Conservation (phyloP, 2,797 vertebrate genomes). For the Scolopax bukidnonensis region DNA sequence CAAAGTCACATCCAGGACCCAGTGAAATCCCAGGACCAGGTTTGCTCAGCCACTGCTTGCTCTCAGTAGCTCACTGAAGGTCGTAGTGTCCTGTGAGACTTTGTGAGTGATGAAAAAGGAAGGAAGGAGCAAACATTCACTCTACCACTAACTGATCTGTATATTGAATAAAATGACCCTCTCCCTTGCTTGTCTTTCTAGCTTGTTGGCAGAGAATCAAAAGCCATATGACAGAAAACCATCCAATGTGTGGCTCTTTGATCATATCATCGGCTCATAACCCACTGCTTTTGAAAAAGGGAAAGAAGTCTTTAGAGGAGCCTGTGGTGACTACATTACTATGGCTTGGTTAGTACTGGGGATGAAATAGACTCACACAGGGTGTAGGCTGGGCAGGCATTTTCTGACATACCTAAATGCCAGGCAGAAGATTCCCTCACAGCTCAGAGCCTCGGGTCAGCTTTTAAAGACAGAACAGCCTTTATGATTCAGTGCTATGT, state of each 20-base stretch:
- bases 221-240: background rate
- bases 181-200: background rate
- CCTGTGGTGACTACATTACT: background rate
- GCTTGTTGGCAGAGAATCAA: background rate
- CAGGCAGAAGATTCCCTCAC: background rate
- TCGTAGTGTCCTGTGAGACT: background rate
- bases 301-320: background rate
- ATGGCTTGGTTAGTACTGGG: background rate
- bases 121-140: background rate
- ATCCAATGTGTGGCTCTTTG: background rate
- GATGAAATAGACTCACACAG: background rate
- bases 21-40: background rate
- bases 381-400: background rate
- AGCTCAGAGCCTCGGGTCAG: background rate
- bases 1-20: background rate
- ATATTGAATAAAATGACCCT: background rate
- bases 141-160: background rate
- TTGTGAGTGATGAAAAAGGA: background rate
- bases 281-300: background rate
- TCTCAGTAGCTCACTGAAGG: background rate
- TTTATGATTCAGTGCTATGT: slow-evolving; percentile 10
- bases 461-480: slow-evolving; percentile 29
- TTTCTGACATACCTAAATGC: background rate
- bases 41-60: background rate
- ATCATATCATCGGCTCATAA: background rate